Evolutionary conservation across 2,888 invertebrate species (phyloP).

Genomic region (Pegoplata infirma): DNA sequence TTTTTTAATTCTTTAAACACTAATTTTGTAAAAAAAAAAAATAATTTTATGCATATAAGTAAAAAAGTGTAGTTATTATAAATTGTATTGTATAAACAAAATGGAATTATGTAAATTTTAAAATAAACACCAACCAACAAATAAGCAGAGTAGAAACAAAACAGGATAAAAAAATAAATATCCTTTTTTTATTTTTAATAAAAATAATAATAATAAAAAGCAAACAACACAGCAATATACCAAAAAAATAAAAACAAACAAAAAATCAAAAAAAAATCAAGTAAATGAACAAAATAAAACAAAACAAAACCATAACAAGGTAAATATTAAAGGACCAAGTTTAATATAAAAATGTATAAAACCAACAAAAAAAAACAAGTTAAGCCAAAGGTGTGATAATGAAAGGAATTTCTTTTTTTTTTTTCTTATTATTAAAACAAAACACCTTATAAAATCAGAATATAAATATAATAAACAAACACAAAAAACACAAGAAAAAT

Average conservation of each 20-base stretch:
- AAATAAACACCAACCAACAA: background rate
- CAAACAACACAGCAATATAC: background rate
- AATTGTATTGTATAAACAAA: too few relatives aligned
- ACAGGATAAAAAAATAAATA: background rate
- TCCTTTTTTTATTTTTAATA: background rate
- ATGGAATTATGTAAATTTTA: conserved; percentile 2
- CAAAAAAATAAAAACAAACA: background rate
- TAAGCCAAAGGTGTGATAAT: conserved; percentile 39
- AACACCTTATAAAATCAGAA: conserved; percentile 20
- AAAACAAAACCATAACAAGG: conserved; percentile 58
- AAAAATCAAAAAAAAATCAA: conserved; percentile 23
- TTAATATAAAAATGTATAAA: conserved; percentile 41
- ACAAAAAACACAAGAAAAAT: background rate
- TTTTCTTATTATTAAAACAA: background rate
- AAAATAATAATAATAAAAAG: background rate
- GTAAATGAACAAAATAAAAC: conserved; percentile 46
- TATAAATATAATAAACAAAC: conserved; percentile 7
- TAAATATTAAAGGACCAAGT: conserved; percentile 61
- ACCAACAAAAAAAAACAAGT: conserved; percentile 23
- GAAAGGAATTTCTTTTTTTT: conserved; percentile 27
- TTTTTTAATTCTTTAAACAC: too few relatives aligned
- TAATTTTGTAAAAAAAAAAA: background rate
- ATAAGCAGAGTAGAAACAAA: background rate
- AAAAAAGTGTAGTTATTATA: too few relatives aligned
- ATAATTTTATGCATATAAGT: background rate